phyloP scores from a whole-genome alignment of 2,113 vertebrate genomes.

The Pycnonotus jocosus region DNA sequence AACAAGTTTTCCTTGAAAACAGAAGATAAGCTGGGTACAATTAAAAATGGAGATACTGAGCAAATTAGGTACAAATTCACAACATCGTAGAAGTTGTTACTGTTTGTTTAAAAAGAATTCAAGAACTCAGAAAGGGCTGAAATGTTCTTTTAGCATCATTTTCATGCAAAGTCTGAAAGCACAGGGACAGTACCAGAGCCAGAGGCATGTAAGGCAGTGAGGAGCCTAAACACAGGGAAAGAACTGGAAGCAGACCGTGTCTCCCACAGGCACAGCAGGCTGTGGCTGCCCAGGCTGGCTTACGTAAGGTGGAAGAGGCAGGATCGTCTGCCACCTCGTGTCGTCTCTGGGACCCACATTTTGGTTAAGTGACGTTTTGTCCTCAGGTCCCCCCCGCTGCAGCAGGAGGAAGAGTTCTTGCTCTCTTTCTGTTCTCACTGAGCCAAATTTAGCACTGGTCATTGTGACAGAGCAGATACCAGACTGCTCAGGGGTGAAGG shows the following conservation, averaged over 20 bases:
- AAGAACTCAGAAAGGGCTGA: not conserved
- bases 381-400: not conserved
- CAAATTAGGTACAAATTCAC: not conserved
- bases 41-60: not conserved
- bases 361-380: not conserved
- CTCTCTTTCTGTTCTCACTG: not conserved
- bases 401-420: not conserved
- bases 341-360: not conserved
- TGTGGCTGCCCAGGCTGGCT: not conserved
- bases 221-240: not conserved
- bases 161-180: not conserved
- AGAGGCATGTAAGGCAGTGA: not conserved
- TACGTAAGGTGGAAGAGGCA: not conserved
- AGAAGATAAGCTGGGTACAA: not conserved
- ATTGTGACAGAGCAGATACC: not conserved
- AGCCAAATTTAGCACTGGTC: not conserved
- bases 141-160: not conserved
- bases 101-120: not conserved
- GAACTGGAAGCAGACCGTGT: not conserved
- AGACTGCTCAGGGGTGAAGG: not conserved
- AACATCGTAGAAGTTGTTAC: not conserved
- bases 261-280: not conserved
- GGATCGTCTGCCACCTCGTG: constrained; percentile 26
- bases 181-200: not conserved
- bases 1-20: not conserved